Percentiles rank a stretch among this genome's conserved stretches.
These are phyloP conservation scores for Seriola aureovittata DNA, from an alignment of 2,113 vertebrate genomes.

Conservation along the genomic window DNA sequence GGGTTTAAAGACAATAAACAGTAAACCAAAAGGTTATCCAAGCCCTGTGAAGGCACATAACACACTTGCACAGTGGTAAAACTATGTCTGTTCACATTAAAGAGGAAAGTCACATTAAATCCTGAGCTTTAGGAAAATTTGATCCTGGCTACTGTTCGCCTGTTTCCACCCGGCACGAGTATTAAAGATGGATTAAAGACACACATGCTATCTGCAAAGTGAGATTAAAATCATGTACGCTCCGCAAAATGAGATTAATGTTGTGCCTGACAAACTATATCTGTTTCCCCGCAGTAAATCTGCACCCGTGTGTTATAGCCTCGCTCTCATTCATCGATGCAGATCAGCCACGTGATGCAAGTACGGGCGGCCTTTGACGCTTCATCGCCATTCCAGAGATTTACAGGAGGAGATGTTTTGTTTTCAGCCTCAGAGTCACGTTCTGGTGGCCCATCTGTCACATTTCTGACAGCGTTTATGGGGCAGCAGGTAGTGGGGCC, in stretches of 20 bases:
- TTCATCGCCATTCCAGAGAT: conserved; percentile 1
- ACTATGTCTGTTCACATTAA: neutral
- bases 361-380: neutral
- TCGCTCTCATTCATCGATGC: neutral
- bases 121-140: conserved; percentile 1
- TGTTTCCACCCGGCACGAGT: neutral
- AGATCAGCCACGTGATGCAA: neutral
- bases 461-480: conserved; percentile 17
- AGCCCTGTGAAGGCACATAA: neutral
- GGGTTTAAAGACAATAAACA: neutral
- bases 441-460: conserved; percentile 31
- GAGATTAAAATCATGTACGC: conserved; percentile 39
- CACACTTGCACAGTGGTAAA: neutral
- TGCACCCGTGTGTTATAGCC: neutral
- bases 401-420: conserved; percentile 31
- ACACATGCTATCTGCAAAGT: conserved; percentile 15
- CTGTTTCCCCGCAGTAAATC: conserved; percentile 30
- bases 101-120: neutral
- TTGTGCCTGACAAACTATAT: conserved; percentile 5
- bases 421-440: conserved; percentile 31
- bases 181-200: conserved; percentile 40
- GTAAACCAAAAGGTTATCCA: neutral
- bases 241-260: conserved; percentile 42
- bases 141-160: neutral
- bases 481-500: conserved; percentile 12